A percentile compares a stretch with the other conserved stretches of the same genome.
Conservation (phyloP, 2,888 invertebrate genomes). For the Cephus pulcher region DNA sequence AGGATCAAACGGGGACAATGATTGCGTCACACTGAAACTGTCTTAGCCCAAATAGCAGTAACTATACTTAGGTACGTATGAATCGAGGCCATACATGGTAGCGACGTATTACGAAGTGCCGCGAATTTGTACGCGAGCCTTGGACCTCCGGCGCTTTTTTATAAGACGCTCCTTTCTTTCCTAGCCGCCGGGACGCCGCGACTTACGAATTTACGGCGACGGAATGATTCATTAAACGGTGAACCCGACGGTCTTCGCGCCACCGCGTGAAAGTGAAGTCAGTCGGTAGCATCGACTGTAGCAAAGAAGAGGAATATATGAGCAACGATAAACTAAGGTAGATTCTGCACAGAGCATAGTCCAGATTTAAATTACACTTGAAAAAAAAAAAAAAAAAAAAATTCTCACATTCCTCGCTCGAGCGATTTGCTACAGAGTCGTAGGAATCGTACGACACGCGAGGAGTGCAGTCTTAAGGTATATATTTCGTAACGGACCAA, state of each 20-base stretch:
- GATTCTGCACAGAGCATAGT: background rate
- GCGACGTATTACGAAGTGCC: background rate
- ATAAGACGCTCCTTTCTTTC: background rate
- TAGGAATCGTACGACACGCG: background rate
- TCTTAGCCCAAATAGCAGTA: background rate
- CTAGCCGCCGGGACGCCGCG: background rate
- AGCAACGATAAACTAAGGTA: background rate
- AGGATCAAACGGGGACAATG: background rate
- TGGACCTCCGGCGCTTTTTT: background rate
- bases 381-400: background rate
- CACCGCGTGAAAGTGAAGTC: background rate
- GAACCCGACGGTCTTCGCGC: background rate
- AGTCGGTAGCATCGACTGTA: background rate
- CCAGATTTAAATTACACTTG: no score
- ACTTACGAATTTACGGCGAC: background rate
- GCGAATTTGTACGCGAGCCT: background rate
- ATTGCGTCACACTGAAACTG: background rate
- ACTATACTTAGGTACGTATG: background rate
- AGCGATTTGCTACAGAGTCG: background rate
- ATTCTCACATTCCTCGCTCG: background rate
- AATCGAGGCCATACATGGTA: background rate
- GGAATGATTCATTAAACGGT: background rate
- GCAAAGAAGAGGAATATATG: background rate
- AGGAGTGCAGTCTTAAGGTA: background rate
- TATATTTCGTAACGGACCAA: background rate